These are phyloP conservation scores for Felis catus DNA, from an alignment of 2,113 vertebrate species.

Conservation along the genomic window DNA sequence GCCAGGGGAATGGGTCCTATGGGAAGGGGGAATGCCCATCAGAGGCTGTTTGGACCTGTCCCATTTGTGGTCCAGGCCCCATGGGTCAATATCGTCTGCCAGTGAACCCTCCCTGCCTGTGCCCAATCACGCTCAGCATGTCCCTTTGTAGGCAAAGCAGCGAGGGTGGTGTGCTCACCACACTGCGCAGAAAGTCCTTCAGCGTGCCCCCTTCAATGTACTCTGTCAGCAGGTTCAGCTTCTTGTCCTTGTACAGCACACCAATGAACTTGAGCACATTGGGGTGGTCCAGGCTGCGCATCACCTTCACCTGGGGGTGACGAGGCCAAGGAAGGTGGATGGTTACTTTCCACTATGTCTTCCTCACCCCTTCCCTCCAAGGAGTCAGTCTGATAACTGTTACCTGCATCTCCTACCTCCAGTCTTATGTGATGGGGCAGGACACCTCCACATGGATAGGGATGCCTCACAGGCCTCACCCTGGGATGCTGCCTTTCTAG, in stretches of 20 bases:
- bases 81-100: background rate
- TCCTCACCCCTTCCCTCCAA: background rate
- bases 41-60: background rate
- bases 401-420: background rate
- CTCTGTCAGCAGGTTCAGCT: constrained; percentile 95
- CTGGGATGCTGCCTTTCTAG: background rate
- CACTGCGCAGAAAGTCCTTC: constrained; percentile 95
- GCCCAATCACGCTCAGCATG: background rate
- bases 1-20: constrained; percentile 95
- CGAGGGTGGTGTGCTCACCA: constrained; percentile 82
- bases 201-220: constrained; percentile 97
- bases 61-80: background rate
- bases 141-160: background rate
- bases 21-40: constrained; percentile 60
- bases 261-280: constrained; percentile 97
- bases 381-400: background rate
- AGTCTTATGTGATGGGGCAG: background rate
- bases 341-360: background rate
- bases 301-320: constrained; percentile 94
- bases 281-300: constrained; percentile 96
- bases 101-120: background rate
- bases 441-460: background rate
- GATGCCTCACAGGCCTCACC: background rate
- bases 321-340: background rate
- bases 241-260: constrained; percentile 98